phyloP scores from a whole-genome alignment of 2,888 invertebrate genomes.

The Eristalinus sepulchralis region DNA sequence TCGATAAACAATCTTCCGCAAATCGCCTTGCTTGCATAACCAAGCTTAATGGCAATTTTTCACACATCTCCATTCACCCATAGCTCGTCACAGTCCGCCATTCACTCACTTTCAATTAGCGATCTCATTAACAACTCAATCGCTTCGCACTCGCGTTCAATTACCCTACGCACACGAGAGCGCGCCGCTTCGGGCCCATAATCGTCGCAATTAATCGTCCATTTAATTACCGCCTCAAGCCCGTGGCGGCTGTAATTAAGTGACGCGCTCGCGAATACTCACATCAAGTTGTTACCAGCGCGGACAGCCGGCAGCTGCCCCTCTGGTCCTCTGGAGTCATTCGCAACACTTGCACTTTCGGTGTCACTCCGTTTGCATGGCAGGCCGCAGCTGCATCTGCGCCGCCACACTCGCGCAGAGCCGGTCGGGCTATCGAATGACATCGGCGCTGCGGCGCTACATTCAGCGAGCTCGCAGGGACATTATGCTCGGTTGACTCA shows the following conservation, averaged over 20 bases:
- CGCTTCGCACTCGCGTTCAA: conserved; percentile 26
- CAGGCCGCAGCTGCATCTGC: conserved; percentile 1
- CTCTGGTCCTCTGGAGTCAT: conserved; percentile 23
- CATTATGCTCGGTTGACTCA: conserved; percentile 9
- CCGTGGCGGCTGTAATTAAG: conserved; percentile 48
- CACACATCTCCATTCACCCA: neutral
- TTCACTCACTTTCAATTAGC: conserved; percentile 6
- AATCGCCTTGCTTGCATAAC: neutral
- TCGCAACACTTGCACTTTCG: conserved; percentile 65
- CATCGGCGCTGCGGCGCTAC: conserved; percentile 31
- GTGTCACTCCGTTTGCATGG: conserved; percentile 39
- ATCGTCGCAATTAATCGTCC: conserved; percentile 53
- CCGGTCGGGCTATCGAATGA: conserved; percentile 55
- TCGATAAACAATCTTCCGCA: neutral
- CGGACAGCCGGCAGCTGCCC: neutral
- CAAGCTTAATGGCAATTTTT: neutral
- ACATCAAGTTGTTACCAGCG: conserved; percentile 50
- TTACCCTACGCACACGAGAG: conserved; percentile 40
- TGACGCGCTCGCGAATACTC: conserved; percentile 38
- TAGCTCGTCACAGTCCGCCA: neutral
- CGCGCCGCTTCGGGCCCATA: conserved; percentile 28
- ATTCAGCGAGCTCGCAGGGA: neutral
- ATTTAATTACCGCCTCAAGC: conserved; percentile 55
- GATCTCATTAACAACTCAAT: conserved; percentile 54
- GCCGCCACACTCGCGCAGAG: neutral